phyloP scores from a whole-genome alignment of 2,888 invertebrate genomes.

The Rugalucina vietnamica region DNA sequence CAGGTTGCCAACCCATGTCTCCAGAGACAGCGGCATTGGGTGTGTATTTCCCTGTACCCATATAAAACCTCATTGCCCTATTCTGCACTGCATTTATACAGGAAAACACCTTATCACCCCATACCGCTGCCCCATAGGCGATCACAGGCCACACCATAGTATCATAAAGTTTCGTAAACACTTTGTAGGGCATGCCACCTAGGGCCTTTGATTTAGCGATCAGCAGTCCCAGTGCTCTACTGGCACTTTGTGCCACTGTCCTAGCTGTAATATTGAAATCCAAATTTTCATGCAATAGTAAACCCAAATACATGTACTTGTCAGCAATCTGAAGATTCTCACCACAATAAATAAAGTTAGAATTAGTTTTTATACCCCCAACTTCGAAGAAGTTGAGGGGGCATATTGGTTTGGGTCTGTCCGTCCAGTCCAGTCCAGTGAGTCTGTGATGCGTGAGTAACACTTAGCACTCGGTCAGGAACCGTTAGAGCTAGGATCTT shows the following conservation, averaged over 20 bases:
- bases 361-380: no score
- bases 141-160: conserved; percentile 25
- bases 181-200: conserved; percentile 29
- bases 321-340: background rate
- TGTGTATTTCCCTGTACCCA: conserved; percentile 28
- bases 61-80: conserved; percentile 13
- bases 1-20: conserved; percentile 31
- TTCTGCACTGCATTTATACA: conserved; percentile 24
- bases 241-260: conserved; percentile 10
- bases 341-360: background rate
- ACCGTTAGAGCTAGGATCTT: no score
- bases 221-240: conserved; percentile 16
- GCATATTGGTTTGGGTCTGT: no score
- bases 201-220: conserved; percentile 16
- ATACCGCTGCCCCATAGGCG: conserved; percentile 19
- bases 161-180: conserved; percentile 34
- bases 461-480: no score
- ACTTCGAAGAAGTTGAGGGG: no score
- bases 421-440: no score
- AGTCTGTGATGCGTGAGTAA: no score
- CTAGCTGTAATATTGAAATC: conserved; percentile 1
- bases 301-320: conserved; percentile 21
- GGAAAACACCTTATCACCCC: conserved; percentile 19
- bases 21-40: conserved; percentile 25
- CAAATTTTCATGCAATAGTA: conserved; percentile 23